Base-by-base conservation (phyloP, 2,888 invertebrate species). In the Drosophila testacea region DNA sequence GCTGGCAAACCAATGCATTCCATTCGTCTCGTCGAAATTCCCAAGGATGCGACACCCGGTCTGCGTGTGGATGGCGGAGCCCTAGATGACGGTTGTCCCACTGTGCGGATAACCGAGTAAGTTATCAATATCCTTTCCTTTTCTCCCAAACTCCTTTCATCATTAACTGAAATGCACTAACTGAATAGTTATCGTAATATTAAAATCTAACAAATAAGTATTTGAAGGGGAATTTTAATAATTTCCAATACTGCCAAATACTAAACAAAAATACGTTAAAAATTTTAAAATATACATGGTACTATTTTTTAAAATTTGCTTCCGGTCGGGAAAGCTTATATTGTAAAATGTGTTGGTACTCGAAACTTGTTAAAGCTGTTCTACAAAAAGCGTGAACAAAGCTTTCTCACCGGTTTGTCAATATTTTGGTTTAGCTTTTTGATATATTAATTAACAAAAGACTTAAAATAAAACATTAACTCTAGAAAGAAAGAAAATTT, bases 1-100 rank as follows among this genome's bases (percentile, higher is more conserved):
- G 84, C 76, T n/a, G 79, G 79, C 11, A 93, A 94, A 73, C 95
- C 95, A 34, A 95, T 96, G 48, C 98, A 97, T 93, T 96, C 96
- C 61, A 97, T 97, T 88, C 95, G 97, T 79, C 94, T 96, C 81
- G 95, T 98, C 56, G 96, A 96, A 90, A 96, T 97, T 88, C 96
- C 97, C 39, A 91, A 91, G 79, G 92, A 93, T 73, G 91, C 92
- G 7, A 94, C 94, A 27, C 94, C 94, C 27, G 95, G 95, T 50
- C 94, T 96, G 56, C 95, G 96, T 90, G 79, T 90, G 30, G 88
- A 90, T 71, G 86, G 80, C 92, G 84, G 85, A 13, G 85, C 88
- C 16, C 70, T 83, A 1, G 81, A 81, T 57, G 86, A 86, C 56
- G 87, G 83, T 79, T 94, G 94, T 90, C 94, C 94, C 74, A 95